Evolutionary conservation across 2,797 vertebrate genomes (phyloP).

Genomic region (Hypotaenidia philippensis): DNA sequence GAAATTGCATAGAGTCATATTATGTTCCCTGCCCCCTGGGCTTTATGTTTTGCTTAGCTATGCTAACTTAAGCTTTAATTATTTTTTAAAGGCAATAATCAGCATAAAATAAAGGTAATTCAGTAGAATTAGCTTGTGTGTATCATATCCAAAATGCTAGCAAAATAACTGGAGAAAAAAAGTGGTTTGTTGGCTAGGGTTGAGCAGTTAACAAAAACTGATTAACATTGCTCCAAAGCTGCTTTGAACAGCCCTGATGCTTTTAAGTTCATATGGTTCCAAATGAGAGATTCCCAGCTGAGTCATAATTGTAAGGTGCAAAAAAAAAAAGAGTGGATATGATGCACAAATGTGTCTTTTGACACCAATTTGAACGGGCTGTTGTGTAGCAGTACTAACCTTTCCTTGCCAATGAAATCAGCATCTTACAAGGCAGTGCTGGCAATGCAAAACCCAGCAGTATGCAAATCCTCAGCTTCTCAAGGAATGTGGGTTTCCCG

Average conservation of each 20-base stretch:
- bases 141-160: neutral
- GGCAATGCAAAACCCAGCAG: neutral
- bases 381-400: neutral
- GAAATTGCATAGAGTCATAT: neutral
- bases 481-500: neutral
- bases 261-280: neutral
- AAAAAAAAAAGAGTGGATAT: neutral
- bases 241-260: neutral
- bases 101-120: slow-evolving; percentile 25
- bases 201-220: neutral
- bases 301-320: neutral
- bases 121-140: neutral
- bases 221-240: neutral
- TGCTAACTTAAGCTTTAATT: neutral
- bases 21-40: neutral
- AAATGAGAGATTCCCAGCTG: neutral
- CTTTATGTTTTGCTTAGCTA: neutral
- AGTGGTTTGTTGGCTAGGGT: neutral
- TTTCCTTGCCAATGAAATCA: neutral
- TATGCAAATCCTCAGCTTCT: neutral
- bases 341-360: neutral
- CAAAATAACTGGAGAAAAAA: neutral
- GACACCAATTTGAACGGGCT: neutral
- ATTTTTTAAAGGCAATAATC: slow-evolving; percentile 41
- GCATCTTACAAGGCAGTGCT: neutral